Percentiles rank a stretch among this genome's conserved stretches.
phyloP scores from a whole-genome alignment of 2,797 vertebrate species.

The Pantherophis vulpinus region DNA sequence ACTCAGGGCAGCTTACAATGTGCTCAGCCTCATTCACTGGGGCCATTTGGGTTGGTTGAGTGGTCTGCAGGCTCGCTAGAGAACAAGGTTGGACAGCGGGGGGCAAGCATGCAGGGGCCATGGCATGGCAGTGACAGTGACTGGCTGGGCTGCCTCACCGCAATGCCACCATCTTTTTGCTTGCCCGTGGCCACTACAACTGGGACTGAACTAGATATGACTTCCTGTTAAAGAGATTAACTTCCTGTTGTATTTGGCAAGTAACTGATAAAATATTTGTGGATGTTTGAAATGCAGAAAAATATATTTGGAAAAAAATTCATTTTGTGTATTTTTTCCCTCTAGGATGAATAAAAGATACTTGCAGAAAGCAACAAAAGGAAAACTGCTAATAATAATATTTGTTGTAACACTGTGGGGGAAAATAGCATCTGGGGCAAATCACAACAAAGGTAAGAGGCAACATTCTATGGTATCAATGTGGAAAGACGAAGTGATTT shows the following conservation, averaged over 20 bases:
- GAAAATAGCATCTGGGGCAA: conserved; percentile 80
- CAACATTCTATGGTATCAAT: background rate
- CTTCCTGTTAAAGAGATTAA: background rate
- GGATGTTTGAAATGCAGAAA: background rate
- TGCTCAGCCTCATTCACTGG: too few relatives aligned
- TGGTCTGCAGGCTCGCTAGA: too few relatives aligned
- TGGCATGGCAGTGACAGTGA: too few relatives aligned
- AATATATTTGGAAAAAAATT: conserved; percentile 13
- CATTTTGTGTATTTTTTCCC: conserved; percentile 55
- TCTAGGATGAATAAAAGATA: conserved; percentile 93
- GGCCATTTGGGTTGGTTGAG: too few relatives aligned
- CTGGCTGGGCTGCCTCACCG: too few relatives aligned
- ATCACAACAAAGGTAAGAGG: conserved; percentile 86
- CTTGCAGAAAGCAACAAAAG: conserved; percentile 84
- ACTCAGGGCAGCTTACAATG: too few relatives aligned
- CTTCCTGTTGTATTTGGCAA: background rate
- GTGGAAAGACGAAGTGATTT: background rate
- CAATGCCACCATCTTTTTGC: too few relatives aligned
- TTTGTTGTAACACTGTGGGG: conserved; percentile 87
- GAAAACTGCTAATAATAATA: conserved; percentile 88
- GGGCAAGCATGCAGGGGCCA: too few relatives aligned
- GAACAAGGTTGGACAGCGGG: too few relatives aligned
- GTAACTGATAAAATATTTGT: background rate
- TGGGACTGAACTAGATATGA: background rate
- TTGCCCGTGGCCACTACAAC: too few relatives aligned